Conservation (phyloP, 1,140 invertebrate genomes). For the Trichomalopsis sarcophagae region DNA sequence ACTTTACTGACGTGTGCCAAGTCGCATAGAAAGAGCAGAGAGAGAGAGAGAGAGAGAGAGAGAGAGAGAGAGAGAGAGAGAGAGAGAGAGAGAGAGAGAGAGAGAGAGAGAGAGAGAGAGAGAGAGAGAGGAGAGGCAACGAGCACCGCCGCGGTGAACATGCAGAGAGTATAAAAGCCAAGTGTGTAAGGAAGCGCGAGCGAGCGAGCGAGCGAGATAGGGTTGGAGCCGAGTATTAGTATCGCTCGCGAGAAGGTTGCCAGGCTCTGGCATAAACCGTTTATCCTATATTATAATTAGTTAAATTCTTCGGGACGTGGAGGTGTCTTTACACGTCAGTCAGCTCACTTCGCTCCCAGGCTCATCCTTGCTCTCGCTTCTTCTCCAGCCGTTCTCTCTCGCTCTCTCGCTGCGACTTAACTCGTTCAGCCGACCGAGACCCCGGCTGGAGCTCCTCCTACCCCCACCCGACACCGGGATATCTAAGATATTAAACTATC, state of each 20-base stretch:
- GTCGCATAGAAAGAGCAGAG: slow-evolving; percentile 1
- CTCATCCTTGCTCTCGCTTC: slow-evolving; percentile 63
- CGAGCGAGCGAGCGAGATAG: slow-evolving; percentile 13
- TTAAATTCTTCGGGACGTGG: slow-evolving; percentile 75
- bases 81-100: not conserved
- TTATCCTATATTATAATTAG: slow-evolving; percentile 76
- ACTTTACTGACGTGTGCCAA: slow-evolving; percentile 41
- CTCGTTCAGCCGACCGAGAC: slow-evolving; percentile 67
- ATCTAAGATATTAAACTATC: slow-evolving; percentile 72
- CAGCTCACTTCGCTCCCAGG: slow-evolving; percentile 72
- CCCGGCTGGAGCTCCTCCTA: not conserved
- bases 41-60: slow-evolving; percentile 6
- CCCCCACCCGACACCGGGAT: slow-evolving; percentile 50
- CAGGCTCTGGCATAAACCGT: slow-evolving; percentile 72
- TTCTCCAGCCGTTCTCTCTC: slow-evolving; percentile 51
- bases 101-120: no score
- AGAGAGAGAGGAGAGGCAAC: slow-evolving; percentile 6
- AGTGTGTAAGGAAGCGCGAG: slow-evolving; percentile 47
- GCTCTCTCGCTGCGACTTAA: slow-evolving; percentile 67
- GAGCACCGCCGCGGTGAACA: not conserved
- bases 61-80: not conserved
- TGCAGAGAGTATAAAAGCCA: slow-evolving; percentile 55
- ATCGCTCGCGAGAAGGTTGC: slow-evolving; percentile 70
- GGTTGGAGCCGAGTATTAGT: slow-evolving; percentile 63
- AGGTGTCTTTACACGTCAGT: slow-evolving; percentile 76